Evolutionary conservation across 2,113 vertebrate genomes (phyloP), one percentile per base, ranked within the genome.

Genomic region (Sinocyclocheilus anophthalmus): DNA sequence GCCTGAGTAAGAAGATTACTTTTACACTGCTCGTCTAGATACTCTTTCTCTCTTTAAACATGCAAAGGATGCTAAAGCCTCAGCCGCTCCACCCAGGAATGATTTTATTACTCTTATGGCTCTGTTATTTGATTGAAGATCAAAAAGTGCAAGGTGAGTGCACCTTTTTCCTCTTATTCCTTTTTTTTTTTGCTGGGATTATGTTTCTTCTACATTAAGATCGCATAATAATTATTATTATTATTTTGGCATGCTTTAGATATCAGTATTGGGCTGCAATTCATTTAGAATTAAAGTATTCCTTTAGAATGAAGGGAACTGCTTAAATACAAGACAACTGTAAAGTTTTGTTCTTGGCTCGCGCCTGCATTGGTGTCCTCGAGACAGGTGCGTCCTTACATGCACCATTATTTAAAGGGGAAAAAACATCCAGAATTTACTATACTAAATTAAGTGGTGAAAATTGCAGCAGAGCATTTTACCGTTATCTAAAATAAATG

Each of bases 81-180:
- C 90, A 92, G 87, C 95, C 95, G 93, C 94, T 96, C 89, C 96
- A 95, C 92, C 94, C 96, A 91, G 95, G 96, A 92, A 93, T 96
- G 93, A 93, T 98, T 88, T 95, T 97, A 92, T 94, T 98, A 87
- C 94, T 97, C 92, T 88, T 98, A 76, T 95, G 93, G 93, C 95
- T 99, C 88, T 97, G 96, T 94, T 96, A 97, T 93, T 96, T 97
- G 94, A 95, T 97, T 95, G 97, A 97, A 94, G 96, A 98, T 94
- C 97, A 97, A 89, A 95, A 96, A 95, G 97, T 95, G 91, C 97
- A 98, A 96, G 97, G 98, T 99, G 96, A 98, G 97, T 89, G 53
- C 82, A 76, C 81, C 80, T 73, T 87, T 67, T 83, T 85, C 4
- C 4, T 16, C n/a, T 33, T 39, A 26, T 12, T 45, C 3, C 30